Evolutionary conservation across 2,797 vertebrate genomes (phyloP).

Genomic region (Catamblyrhynchus diadema): DNA sequence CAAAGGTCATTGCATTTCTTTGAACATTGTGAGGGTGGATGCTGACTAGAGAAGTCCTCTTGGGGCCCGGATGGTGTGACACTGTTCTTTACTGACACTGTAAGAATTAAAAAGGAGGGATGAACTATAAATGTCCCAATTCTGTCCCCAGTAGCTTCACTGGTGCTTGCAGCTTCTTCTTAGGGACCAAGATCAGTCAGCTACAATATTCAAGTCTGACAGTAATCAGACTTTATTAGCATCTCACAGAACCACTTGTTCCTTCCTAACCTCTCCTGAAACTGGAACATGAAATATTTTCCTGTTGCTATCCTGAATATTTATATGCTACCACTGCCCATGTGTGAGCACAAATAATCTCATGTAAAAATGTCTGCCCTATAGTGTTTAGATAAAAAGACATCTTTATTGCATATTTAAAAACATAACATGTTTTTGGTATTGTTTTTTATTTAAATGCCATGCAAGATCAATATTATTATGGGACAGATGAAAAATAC

Average conservation of each 20-base stretch:
- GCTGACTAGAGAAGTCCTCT: not conserved
- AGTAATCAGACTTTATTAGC: conserved; percentile 10
- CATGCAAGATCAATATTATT: not conserved
- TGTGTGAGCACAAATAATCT: not conserved
- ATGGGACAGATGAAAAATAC: not conserved
- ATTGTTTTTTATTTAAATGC: not conserved
- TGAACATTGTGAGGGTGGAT: not conserved
- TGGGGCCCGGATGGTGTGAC: not conserved
- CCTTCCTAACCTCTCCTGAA: not conserved
- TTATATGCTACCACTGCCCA: not conserved
- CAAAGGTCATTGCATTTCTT: not conserved
- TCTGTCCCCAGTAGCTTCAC: not conserved
- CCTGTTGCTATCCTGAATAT: not conserved
- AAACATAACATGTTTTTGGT: not conserved
- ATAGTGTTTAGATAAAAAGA: not conserved
- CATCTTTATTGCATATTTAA: not conserved
- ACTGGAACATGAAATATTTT: conserved; percentile 6
- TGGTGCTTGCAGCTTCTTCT: not conserved
- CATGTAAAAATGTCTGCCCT: not conserved
- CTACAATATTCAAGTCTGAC: not conserved
- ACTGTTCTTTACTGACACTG: not conserved
- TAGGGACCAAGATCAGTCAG: not conserved
- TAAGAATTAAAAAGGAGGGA: not conserved
- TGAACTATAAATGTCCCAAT: not conserved
- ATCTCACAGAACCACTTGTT: not conserved